Base-by-base conservation (phyloP, 2,113 vertebrate genomes). In the Hippocampus zosterae region DNA sequence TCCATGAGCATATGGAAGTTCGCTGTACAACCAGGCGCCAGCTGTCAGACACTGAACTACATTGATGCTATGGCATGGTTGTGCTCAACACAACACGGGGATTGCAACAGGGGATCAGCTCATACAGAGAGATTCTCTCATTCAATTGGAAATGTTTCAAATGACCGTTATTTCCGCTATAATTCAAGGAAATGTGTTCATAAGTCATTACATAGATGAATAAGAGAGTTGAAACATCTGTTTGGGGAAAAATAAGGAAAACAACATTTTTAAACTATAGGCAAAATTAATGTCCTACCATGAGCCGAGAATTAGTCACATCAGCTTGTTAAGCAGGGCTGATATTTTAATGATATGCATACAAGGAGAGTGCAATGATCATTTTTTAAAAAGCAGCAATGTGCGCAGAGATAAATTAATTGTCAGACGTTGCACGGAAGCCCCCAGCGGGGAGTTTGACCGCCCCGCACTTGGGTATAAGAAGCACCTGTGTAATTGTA, bases 401-500 rank as follows among this genome's bases (percentile, higher is more conserved):
- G 27, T 60, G 27, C 7, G 2, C 8, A 0, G 27, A 18, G 25
- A 60, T 33, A 60, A 33, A 33, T 59, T 27, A 27, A 57, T 29
- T 59, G 25, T 59, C 56, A 59, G 13, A 59, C 56, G 8, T 33
- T 27, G 57, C 27, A 60, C 11, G 7, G 27, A 15, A 16, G 15
- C 52, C 27, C 57, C 56, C 57, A 27, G 27, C 27, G 16, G 57
- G 57, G 57, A 60, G 15, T 2, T 27, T 33, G 27, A 16, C 15
- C 15, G 57, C 33, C 15, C 25, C 27, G 15, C 21, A n/a, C 52
- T 27, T 16, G 25, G 5, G 12, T n/a, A 19, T 41, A n/a, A 60
- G 9, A 27, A 3, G 12, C 48, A 37, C 60, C 16, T 65, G 70
- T 57, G 44, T 77, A 79, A 77, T 75, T 71, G 67, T 76, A 74